A percentile compares a stretch with the other conserved stretches of the same genome.
These are phyloP conservation scores for Coelogynopora nodosa DNA, from an alignment of 2,888 invertebrate genomes.

Conservation along the genomic window DNA sequence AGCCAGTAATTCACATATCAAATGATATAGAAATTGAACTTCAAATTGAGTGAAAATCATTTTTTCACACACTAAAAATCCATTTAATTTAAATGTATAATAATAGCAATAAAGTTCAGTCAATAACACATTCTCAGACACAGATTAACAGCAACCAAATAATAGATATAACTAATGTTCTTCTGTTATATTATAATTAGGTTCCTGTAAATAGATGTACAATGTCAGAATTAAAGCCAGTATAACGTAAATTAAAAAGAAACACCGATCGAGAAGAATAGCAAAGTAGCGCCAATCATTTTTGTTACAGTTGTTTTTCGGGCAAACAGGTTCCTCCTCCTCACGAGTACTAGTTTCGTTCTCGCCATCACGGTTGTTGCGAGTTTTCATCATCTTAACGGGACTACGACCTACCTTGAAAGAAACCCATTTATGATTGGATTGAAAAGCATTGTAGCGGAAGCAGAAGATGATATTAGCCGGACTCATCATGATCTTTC, in stretches of 20 bases:
- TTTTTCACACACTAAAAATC: no score
- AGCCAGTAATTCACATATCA: no score
- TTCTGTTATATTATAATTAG: background rate
- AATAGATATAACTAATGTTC: background rate
- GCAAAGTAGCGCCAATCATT: slow-evolving; percentile 43
- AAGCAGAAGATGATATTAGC: background rate
- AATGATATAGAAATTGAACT: no score
- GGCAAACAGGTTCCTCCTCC: background rate
- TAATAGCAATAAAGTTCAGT: no score
- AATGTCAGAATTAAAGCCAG: slow-evolving; percentile 38
- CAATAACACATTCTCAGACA: no score
- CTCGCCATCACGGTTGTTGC: slow-evolving; percentile 5
- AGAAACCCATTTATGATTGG: background rate
- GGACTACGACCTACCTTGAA: background rate
- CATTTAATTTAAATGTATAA: no score
- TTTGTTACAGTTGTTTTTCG: background rate
- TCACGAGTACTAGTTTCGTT: background rate
- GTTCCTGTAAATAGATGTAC: slow-evolving; percentile 38
- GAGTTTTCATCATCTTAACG: slow-evolving; percentile 20
- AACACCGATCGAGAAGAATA: slow-evolving; percentile 42
- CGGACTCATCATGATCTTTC: background rate
- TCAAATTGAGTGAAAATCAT: no score
- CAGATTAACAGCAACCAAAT: background rate
- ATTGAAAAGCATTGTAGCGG: background rate
- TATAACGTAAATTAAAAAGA: slow-evolving; percentile 42